Evolutionary conservation across 2,888 invertebrate genomes (phyloP).

Genomic region (Lithophane leautieri): DNA sequence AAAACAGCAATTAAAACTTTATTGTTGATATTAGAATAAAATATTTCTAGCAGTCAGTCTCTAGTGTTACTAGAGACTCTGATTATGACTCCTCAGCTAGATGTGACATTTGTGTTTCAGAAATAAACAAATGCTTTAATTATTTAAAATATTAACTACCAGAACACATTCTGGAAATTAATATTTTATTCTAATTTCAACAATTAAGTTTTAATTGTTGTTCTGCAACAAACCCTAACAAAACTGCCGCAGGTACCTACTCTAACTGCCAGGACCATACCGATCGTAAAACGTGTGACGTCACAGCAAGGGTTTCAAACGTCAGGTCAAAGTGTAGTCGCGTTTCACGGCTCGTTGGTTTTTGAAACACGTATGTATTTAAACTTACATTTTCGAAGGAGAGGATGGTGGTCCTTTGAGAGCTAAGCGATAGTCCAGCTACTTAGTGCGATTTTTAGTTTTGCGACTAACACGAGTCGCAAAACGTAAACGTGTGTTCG

Average conservation of each 20-base stretch:
- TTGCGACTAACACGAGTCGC: neutral
- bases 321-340: conserved; percentile 46
- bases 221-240: conserved; percentile 10
- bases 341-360: conserved; percentile 56
- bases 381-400: conserved; percentile 47
- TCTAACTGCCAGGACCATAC: neutral
- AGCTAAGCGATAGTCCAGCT: conserved; percentile 31
- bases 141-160: neutral
- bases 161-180: neutral
- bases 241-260: neutral
- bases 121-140: neutral
- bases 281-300: conserved; percentile 34
- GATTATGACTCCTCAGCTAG: neutral
- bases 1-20: conserved; percentile 21
- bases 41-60: too few relatives aligned
- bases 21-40: neutral
- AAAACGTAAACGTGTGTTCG: neutral
- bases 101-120: neutral
- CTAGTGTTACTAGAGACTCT: neutral
- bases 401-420: neutral
- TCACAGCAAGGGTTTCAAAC: conserved; percentile 41
- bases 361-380: conserved; percentile 44
- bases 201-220: conserved; percentile 18
- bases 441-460: neutral
- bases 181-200: conserved; percentile 2